Evolutionary conservation across 2,113 vertebrate genomes (phyloP).

Genomic region (Channa maculata): DNA sequence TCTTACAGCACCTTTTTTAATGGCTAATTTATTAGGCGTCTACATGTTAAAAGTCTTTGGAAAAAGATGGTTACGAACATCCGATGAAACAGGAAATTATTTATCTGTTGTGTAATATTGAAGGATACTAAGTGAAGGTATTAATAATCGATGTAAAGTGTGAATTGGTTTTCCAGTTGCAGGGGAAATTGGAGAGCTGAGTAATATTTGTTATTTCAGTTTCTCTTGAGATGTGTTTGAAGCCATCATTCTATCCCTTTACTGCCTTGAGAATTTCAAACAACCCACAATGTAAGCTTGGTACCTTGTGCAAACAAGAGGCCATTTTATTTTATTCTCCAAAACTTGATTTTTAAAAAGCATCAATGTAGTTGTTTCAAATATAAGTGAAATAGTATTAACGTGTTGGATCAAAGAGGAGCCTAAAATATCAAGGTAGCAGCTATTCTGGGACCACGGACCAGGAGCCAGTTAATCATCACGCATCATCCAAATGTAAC

Average conservation of each 20-base stretch:
- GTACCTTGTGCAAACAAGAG: conserved; percentile 8
- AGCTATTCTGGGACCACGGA: conserved; percentile 58
- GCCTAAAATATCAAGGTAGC: conserved; percentile 36
- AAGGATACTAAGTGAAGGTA: conserved; percentile 52
- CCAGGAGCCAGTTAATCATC: conserved; percentile 66
- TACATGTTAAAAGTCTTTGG: conserved; percentile 15
- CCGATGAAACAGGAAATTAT: conserved; percentile 13
- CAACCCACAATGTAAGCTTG: background rate
- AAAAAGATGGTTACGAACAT: conserved; percentile 30
- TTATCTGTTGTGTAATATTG: conserved; percentile 34
- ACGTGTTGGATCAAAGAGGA: conserved; percentile 40
- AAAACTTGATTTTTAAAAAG: conserved; percentile 7
- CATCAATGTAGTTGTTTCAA: conserved; percentile 18
- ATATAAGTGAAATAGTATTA: conserved; percentile 11
- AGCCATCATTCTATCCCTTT: conserved; percentile 8
- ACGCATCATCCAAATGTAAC: conserved; percentile 22
- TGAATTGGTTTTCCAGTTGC: background rate
- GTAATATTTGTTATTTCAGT: conserved; percentile 27
- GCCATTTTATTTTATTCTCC: conserved; percentile 10
- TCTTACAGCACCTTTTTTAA: background rate
- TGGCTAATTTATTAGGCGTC: conserved; percentile 4
- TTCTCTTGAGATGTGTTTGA: conserved; percentile 31
- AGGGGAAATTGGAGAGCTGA: conserved; percentile 22
- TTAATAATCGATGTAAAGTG: background rate
- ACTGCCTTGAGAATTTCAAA: conserved; percentile 19